Conservation (phyloP, 2,113 vertebrate genomes). For the Peromyscus polionotus region DNA sequence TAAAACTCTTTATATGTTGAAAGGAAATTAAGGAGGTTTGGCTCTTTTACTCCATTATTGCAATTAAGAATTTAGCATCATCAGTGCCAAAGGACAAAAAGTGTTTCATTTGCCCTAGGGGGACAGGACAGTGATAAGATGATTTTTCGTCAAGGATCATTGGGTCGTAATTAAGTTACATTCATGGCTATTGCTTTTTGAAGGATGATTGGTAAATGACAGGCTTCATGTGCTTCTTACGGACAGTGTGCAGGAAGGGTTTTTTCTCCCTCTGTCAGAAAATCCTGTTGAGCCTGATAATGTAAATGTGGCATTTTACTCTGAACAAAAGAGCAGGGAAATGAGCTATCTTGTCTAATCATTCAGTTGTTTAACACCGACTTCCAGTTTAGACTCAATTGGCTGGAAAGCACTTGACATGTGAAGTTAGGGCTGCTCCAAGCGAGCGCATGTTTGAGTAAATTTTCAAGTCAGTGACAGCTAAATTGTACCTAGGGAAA, state of each 20-base stretch:
- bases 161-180: slow-evolving; percentile 94
- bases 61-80: slow-evolving; percentile 91
- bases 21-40: slow-evolving; percentile 86
- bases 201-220: slow-evolving; percentile 95
- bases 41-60: slow-evolving; percentile 89
- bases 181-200: slow-evolving; percentile 93
- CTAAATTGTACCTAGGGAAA: slow-evolving; percentile 99
- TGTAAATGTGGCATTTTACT: slow-evolving; percentile 95
- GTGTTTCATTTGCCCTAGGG: slow-evolving; percentile 89
- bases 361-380: slow-evolving; percentile 98
- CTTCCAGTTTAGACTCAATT: slow-evolving; percentile 98
- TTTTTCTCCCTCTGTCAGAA: slow-evolving; percentile 91
- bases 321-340: slow-evolving; percentile 97
- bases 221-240: slow-evolving; percentile 91
- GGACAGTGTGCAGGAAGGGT: slow-evolving; percentile 90
- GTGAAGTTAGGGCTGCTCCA: slow-evolving; percentile 99
- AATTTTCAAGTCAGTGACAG: slow-evolving; percentile 99
- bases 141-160: slow-evolving; percentile 93
- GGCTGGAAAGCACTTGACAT: slow-evolving; percentile 99
- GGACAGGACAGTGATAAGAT: slow-evolving; percentile 93
- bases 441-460: slow-evolving; percentile 95
- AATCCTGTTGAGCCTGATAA: slow-evolving; percentile 96
- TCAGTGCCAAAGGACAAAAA: slow-evolving; percentile 89
- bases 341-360: slow-evolving; percentile 99
- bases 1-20: slow-evolving; percentile 78